Evolutionary conservation across 1,140 invertebrate genomes (phyloP).

Genomic region (Adoxophyes honmai): DNA sequence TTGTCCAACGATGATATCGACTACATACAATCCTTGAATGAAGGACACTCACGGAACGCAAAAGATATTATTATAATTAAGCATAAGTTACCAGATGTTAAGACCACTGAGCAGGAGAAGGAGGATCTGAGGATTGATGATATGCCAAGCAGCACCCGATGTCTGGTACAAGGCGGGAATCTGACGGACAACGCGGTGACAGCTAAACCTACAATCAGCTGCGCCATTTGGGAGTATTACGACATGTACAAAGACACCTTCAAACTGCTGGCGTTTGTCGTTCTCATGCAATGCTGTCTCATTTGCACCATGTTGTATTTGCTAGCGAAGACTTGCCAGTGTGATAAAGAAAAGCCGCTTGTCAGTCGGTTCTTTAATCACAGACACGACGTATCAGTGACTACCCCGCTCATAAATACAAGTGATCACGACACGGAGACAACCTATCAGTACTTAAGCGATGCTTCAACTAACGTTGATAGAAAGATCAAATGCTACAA

Average conservation of each 20-base stretch:
- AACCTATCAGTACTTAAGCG: slow-evolving; percentile 43
- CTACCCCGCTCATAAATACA: slow-evolving; percentile 52
- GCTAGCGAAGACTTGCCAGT: slow-evolving; percentile 35
- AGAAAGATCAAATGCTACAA: slow-evolving; percentile 59
- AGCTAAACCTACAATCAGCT: neutral
- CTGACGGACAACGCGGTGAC: neutral
- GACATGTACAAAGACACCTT: slow-evolving; percentile 32
- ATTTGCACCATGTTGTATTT: slow-evolving; percentile 48
- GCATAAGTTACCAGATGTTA: too few species aligned
- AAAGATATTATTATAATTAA: slow-evolving; percentile 32
- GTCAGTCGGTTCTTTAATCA: slow-evolving; percentile 49
- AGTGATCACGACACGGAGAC: slow-evolving; percentile 59
- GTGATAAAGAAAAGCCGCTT: slow-evolving; percentile 41
- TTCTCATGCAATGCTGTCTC: slow-evolving; percentile 47
- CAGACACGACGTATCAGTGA: slow-evolving; percentile 53
- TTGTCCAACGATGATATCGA: slow-evolving; percentile 37
- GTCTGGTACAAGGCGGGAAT: too few species aligned
- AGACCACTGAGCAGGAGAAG: too few species aligned
- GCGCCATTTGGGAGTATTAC: slow-evolving; percentile 22
- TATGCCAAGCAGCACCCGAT: too few species aligned
- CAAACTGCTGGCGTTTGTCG: slow-evolving; percentile 31
- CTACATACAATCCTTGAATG: slow-evolving; percentile 31
- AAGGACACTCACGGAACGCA: slow-evolving; percentile 21
- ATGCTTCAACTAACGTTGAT: slow-evolving; percentile 44
- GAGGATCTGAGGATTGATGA: too few species aligned